phyloP scores from a whole-genome alignment of 64 coral and sea anemone genomes.

The Hydrozoanthus tunicans region DNA sequence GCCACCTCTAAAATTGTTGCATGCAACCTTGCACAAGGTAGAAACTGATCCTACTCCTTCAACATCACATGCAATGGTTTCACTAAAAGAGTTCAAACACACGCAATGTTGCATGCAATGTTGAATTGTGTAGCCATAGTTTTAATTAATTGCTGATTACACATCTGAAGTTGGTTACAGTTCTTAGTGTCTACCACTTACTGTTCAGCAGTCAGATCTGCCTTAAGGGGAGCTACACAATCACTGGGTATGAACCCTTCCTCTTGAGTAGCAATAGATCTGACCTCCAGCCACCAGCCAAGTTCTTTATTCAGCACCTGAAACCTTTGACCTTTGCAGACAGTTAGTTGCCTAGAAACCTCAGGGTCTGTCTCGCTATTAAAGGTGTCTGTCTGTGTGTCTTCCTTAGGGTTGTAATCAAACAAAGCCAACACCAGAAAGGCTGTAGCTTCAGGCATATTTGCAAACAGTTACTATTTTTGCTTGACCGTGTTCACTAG shows the following conservation, averaged over 20 bases:
- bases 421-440: not conserved
- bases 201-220: conserved; percentile 28
- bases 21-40: too few species aligned
- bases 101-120: too few species aligned
- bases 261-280: conserved; percentile 25
- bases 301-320: conserved; percentile 8
- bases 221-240: conserved; percentile 31
- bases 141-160: too few species aligned
- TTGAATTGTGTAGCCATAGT: too few species aligned
- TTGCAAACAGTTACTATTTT: not conserved
- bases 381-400: not conserved
- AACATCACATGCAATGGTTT: too few species aligned
- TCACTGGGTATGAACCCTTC: conserved; percentile 23
- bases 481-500: not conserved
- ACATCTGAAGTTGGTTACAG: too few species aligned
- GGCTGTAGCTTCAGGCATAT: not conserved
- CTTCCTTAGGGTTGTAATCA: conserved; percentile 18
- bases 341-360: not conserved
- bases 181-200: not conserved
- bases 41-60: too few species aligned
- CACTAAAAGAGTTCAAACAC: too few species aligned
- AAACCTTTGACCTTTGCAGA: conserved; percentile 20
- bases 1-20: too few species aligned
- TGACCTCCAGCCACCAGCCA: conserved; percentile 18
- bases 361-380: not conserved